Evolutionary conservation across 2,888 invertebrate genomes (phyloP), one percentile per base, ranked within the genome.

Genomic region (Trachelus iudaicus): DNA sequence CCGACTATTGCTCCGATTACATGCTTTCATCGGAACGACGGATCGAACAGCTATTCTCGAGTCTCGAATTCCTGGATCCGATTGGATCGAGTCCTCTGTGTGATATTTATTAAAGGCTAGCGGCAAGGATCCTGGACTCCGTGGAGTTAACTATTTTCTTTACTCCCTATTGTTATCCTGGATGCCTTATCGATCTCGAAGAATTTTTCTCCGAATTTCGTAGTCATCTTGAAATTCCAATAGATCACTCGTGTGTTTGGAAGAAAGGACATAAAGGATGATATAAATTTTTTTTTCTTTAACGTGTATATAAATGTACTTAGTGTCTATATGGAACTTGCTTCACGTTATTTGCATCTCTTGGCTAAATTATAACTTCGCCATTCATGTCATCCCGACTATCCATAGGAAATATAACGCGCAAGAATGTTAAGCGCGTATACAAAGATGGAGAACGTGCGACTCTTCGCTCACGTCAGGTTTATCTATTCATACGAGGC

Each of bases 401-500:
- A 56, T 56, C 56, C 56, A 56, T 56, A 56, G 56, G 56, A 56
- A 56, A 56, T 56, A 56, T 56, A 56, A 56, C 56, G 23, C 56
- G 56, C 56, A 56, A 56, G 56, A 56, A 56, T 56, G 56, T 56
- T 56, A 56, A 56, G 56, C 56, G 56, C 23, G 56, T 56, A 56
- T 23, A 56, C 56, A 56, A 56, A 23, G 56, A 56, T 56, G 56
- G 56, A 56, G 56, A 56, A 56, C 56, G 82, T 79, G 78, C 83
- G 80, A 80, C 84, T 81, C 83, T 82, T 82, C 79, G 78, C 84
- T 84, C 83, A 56, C 56, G 56, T 83, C 81, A 79, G 85, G 82
- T 86, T 88, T 87, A 88, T 83, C 88, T 90, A 89, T 89, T 89
- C 90, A 90, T 88, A 83, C 86, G 83, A 82, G 84, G 87, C 89